These are phyloP conservation scores for Malaclemys terrapin DNA, from an alignment of 2,113 vertebrate genomes.

Conservation along the genomic window DNA sequence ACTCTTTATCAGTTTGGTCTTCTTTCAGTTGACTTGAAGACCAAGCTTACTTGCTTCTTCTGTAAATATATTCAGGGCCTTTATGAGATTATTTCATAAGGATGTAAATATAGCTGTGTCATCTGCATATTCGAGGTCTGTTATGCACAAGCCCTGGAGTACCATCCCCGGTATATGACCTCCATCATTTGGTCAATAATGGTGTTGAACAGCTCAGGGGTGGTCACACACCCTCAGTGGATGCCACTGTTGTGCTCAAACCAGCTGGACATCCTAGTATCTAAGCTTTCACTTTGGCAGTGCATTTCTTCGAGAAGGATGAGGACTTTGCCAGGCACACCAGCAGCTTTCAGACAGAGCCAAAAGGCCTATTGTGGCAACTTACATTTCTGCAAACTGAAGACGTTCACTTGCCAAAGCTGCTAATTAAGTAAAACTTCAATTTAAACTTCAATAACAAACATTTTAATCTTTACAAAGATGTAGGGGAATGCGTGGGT, in stretches of 20 bases:
- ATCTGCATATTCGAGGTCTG: neutral
- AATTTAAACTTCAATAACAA: neutral
- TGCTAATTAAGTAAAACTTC: neutral
- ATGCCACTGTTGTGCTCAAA: neutral
- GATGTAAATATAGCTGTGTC: neutral
- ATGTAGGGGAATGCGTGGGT: neutral
- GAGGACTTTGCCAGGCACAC: neutral
- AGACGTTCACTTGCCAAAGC: neutral
- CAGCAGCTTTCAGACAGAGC: neutral
- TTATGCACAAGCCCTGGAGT: neutral
- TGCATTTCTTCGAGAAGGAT: neutral
- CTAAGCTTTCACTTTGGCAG: neutral
- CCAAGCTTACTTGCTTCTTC: neutral
- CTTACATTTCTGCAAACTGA: neutral
- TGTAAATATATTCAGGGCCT: neutral
- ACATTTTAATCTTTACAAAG: neutral
- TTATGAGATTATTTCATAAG: neutral
- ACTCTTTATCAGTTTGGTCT: too few relatives aligned
- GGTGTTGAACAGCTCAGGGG: neutral
- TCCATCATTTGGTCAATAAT: neutral
- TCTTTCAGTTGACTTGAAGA: neutral
- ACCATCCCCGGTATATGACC: neutral
- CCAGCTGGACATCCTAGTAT: neutral
- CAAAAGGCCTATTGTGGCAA: neutral
- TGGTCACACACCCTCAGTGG: neutral